phyloP scores from a whole-genome alignment of 1,140 invertebrate genomes.

The Drosophila rhopaloa region DNA sequence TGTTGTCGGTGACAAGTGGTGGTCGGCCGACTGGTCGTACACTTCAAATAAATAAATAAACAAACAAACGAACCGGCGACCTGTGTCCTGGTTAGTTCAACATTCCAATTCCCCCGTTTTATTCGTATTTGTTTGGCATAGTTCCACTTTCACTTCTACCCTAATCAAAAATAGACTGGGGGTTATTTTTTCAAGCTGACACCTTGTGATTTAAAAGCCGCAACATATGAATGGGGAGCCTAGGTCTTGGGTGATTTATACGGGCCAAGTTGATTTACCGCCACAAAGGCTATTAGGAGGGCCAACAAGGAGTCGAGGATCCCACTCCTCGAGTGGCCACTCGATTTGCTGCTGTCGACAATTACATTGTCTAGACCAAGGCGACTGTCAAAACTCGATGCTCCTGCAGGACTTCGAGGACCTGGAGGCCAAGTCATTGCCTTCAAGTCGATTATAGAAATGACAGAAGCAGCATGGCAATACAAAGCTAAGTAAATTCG shows the following conservation, averaged over 20 bases:
- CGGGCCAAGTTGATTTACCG: slow-evolving; percentile 63
- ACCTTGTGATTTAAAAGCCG: slow-evolving; percentile 80
- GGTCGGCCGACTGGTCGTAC: slow-evolving; percentile 64
- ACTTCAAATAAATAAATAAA: slow-evolving; percentile 80
- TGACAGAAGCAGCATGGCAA: slow-evolving; percentile 65
- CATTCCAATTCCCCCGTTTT: slow-evolving; percentile 16
- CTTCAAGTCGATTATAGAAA: slow-evolving; percentile 71
- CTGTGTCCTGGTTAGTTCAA: slow-evolving; percentile 45
- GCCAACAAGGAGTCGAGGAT: not conserved
- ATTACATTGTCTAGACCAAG: slow-evolving; percentile 72
- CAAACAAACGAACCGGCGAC: slow-evolving; percentile 49
- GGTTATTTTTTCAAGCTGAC: slow-evolving; percentile 42
- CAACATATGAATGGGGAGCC: slow-evolving; percentile 58
- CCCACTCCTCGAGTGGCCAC: slow-evolving; percentile 15
- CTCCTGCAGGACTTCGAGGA: slow-evolving; percentile 24
- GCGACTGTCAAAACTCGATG: slow-evolving; percentile 66
- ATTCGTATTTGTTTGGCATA: slow-evolving; percentile 41
- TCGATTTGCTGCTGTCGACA: slow-evolving; percentile 54
- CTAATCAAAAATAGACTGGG: slow-evolving; percentile 61
- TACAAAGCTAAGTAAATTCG: slow-evolving; percentile 18
- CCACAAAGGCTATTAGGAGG: slow-evolving; percentile 51
- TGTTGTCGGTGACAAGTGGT: slow-evolving; percentile 72
- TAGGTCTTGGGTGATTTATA: slow-evolving; percentile 66
- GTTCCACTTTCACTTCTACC: slow-evolving; percentile 40
- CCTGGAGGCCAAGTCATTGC: slow-evolving; percentile 40